A percentile compares a stretch with the other conserved stretches of the same genome.
phyloP scores from a whole-genome alignment of 2,113 vertebrate species.

The Taxidea taxus region DNA sequence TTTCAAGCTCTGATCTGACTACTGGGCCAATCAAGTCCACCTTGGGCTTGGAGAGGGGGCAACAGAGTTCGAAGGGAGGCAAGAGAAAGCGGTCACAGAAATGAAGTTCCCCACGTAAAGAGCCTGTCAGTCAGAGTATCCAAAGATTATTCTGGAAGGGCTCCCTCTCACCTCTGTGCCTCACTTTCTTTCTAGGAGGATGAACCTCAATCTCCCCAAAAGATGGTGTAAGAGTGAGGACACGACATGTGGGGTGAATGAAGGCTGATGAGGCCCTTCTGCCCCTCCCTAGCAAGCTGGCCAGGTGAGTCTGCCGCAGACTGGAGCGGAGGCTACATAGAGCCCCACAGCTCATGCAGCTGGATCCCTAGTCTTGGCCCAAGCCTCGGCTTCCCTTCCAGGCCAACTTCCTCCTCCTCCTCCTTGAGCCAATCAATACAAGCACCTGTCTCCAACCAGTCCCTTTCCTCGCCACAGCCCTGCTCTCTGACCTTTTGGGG shows the following conservation, averaged over 20 bases:
- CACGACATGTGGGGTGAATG: not conserved
- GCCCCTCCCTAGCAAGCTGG: not conserved
- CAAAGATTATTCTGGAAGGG: not conserved
- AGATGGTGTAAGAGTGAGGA: not conserved
- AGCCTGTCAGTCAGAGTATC: not conserved
- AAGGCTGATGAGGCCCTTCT: not conserved
- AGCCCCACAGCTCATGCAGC: not conserved
- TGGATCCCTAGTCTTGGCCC: not conserved
- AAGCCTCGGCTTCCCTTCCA: not conserved
- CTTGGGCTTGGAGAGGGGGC: not conserved
- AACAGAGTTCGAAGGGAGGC: not conserved
- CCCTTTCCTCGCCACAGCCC: slow-evolving; percentile 73
- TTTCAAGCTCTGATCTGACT: not conserved
- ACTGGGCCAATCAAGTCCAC: not conserved
- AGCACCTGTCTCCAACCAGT: slow-evolving; percentile 82
- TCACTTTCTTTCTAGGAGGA: slow-evolving; percentile 21
- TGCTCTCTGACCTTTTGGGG: slow-evolving; percentile 88
- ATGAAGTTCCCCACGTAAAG: not conserved
- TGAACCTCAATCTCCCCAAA: not conserved
- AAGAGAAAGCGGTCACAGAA: not conserved
- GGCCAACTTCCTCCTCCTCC: slow-evolving; percentile 74
- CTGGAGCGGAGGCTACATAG: not conserved
- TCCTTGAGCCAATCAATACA: slow-evolving; percentile 59
- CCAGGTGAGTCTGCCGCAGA: not conserved
- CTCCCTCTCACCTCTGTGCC: not conserved